Evolutionary conservation across 2,113 vertebrate genomes (phyloP).

Genomic region (Hippocampus zosterae): DNA sequence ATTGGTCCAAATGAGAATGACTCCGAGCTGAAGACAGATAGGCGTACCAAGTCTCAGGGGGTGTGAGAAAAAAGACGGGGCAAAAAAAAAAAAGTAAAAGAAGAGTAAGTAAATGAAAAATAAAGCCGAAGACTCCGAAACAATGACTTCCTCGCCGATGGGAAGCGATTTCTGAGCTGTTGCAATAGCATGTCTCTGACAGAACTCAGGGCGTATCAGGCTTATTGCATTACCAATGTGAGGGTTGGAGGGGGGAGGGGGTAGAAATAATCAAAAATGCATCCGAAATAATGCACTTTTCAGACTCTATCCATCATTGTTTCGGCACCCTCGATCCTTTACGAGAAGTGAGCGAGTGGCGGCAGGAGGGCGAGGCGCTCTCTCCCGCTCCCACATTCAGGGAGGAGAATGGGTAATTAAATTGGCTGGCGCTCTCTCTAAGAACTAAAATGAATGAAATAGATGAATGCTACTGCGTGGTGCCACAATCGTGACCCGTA

Average conservation of each 20-base stretch:
- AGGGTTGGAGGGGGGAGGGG: conserved; percentile 43
- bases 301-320: conserved; percentile 80
- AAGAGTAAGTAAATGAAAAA: conserved; percentile 34
- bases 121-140: conserved; percentile 40
- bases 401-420: conserved; percentile 70
- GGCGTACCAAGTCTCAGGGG: conserved; percentile 46
- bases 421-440: conserved; percentile 71
- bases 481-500: conserved; percentile 67
- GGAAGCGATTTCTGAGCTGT: conserved; percentile 60
- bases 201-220: conserved; percentile 66
- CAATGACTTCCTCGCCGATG: conserved; percentile 60
- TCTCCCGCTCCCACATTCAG: conserved; percentile 60
- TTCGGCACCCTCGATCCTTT: conserved; percentile 73
- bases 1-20: conserved; percentile 66
- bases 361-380: conserved; percentile 51
- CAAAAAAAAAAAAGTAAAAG: conserved; percentile 41
- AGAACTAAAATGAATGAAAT: conserved; percentile 73
- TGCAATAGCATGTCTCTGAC: conserved; percentile 71
- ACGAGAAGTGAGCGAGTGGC: conserved; percentile 66
- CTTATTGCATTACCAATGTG: conserved; percentile 67
- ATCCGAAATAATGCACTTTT: conserved; percentile 76
- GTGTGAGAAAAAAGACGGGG: conserved; percentile 31
- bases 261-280: conserved; percentile 75
- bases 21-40: conserved; percentile 60
- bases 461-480: conserved; percentile 72